Evolutionary conservation across 2,113 vertebrate species (phyloP).

Genomic region (Upupa epops): DNA sequence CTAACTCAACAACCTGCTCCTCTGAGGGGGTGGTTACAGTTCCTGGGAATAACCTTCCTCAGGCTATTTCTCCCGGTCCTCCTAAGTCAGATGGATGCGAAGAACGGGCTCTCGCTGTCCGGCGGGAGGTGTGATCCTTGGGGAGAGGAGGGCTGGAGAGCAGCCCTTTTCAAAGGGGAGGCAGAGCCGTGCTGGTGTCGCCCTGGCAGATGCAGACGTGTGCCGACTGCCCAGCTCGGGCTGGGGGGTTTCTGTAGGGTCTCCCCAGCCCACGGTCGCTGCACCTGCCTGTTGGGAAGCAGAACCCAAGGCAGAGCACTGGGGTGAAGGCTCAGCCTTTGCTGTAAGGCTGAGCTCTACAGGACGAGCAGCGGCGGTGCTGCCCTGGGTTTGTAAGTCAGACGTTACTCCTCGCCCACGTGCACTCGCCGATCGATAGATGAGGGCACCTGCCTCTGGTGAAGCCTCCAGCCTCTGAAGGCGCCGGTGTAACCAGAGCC

Average conservation of each 20-base stretch:
- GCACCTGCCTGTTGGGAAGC: neutral
- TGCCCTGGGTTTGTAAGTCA: neutral
- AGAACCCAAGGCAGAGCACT: too few relatives aligned
- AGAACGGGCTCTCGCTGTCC: conserved; percentile 57
- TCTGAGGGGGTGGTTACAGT: conserved; percentile 79
- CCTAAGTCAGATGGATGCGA: conserved; percentile 48
- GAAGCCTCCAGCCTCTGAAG: neutral
- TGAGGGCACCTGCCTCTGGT: neutral
- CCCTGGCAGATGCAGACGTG: neutral
- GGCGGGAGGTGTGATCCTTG: conserved; percentile 53
- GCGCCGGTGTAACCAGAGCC: neutral
- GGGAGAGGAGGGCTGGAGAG: neutral
- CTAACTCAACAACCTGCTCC: conserved; percentile 79
- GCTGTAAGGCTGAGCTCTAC: too few relatives aligned
- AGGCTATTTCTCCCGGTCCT: conserved; percentile 62
- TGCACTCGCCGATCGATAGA: neutral
- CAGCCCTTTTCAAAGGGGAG: conserved; percentile 5
- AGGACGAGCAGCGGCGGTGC: too few relatives aligned
- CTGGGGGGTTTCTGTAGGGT: rapidly evolving
- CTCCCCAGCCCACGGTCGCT: neutral
- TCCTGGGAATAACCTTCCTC: conserved; percentile 77
- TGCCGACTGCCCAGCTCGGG: neutral
- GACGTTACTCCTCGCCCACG: neutral
- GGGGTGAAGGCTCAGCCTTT: too few relatives aligned
- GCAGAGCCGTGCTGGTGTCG: neutral